Conservation (phyloP, 2,888 invertebrate genomes). For the Orthosia gothica region DNA sequence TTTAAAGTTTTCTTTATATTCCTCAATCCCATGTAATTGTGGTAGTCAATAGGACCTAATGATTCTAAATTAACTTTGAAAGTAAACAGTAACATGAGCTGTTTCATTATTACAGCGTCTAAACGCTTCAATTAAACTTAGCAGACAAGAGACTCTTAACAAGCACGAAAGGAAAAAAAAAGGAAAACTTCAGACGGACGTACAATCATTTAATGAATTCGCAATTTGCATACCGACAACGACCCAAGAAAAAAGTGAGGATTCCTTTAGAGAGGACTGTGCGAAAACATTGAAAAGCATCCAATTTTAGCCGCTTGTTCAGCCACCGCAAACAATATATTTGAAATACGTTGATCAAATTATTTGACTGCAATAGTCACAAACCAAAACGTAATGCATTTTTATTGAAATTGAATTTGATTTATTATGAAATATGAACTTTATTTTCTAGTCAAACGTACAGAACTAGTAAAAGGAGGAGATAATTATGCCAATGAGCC, state of each 20-base stretch:
- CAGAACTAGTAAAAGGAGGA: too few species aligned
- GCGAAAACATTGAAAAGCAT: constrained; percentile 7
- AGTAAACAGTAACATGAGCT: constrained; percentile 51
- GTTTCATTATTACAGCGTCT: constrained; percentile 74
- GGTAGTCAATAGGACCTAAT: not conserved
- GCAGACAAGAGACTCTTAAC: constrained; percentile 84
- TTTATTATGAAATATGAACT: not conserved
- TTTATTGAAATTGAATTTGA: constrained; percentile 20
- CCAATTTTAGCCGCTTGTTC: constrained; percentile 2
- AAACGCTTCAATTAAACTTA: constrained; percentile 78
- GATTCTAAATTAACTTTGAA: constrained; percentile 8
- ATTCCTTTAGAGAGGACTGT: constrained; percentile 72
- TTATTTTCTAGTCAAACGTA: not conserved
- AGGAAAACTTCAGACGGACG: constrained; percentile 81
- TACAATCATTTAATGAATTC: constrained; percentile 90
- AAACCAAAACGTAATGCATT: constrained; percentile 18
- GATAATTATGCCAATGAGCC: not conserved
- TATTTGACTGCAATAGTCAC: constrained; percentile 22
- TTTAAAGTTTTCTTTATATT: too few species aligned
- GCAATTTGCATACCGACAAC: constrained; percentile 89
- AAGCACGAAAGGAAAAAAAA: constrained; percentile 78
- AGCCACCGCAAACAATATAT: constrained; percentile 13
- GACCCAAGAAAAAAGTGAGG: constrained; percentile 77
- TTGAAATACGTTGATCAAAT: constrained; percentile 33
- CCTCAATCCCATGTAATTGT: not conserved